Percentiles rank a stretch among this genome's conserved stretches.
These are phyloP conservation scores for Sorex maritimensis DNA, from an alignment of 2,797 vertebrate species.

Conservation along the genomic window DNA sequence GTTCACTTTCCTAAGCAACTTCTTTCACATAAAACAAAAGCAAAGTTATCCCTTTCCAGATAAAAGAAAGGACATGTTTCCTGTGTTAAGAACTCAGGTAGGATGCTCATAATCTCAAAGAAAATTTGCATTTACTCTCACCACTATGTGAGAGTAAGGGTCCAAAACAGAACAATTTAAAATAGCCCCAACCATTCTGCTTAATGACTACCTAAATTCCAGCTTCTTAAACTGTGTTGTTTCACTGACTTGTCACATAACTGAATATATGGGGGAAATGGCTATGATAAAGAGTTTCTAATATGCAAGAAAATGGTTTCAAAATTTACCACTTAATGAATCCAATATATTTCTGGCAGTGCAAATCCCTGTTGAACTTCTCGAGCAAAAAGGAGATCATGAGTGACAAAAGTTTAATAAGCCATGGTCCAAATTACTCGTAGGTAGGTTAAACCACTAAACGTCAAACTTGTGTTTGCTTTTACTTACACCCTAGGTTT, in stretches of 20 bases:
- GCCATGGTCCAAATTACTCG: slow-evolving; percentile 24
- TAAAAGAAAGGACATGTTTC: not conserved
- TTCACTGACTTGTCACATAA: too few species aligned
- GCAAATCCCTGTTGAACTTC: too few species aligned
- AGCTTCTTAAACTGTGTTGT: too few species aligned
- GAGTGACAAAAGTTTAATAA: too few species aligned
- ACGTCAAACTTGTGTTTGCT: not conserved
- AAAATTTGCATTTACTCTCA: slow-evolving; percentile 30
- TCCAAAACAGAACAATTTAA: slow-evolving; percentile 2
- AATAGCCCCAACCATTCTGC: slow-evolving; percentile 17
- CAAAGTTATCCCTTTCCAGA: not conserved
- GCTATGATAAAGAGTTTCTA: too few species aligned
- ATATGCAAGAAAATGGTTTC: too few species aligned
- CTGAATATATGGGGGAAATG: too few species aligned
- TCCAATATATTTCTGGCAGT: too few species aligned
- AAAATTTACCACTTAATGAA: too few species aligned
- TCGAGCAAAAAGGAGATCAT: too few species aligned
- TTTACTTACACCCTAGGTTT: slow-evolving; percentile 63
- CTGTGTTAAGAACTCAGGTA: not conserved
- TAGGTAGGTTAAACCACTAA: slow-evolving; percentile 71
- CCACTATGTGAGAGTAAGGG: not conserved
- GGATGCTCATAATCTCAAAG: not conserved
- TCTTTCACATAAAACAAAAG: slow-evolving; percentile 19
- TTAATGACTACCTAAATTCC: slow-evolving; percentile 24
- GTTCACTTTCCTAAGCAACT: slow-evolving; percentile 57